Percentiles rank a stretch among this genome's conserved stretches.
These are phyloP conservation scores for Zaprionus ghesquierei DNA, from an alignment of 1,140 invertebrate species.

Conservation along the genomic window DNA sequence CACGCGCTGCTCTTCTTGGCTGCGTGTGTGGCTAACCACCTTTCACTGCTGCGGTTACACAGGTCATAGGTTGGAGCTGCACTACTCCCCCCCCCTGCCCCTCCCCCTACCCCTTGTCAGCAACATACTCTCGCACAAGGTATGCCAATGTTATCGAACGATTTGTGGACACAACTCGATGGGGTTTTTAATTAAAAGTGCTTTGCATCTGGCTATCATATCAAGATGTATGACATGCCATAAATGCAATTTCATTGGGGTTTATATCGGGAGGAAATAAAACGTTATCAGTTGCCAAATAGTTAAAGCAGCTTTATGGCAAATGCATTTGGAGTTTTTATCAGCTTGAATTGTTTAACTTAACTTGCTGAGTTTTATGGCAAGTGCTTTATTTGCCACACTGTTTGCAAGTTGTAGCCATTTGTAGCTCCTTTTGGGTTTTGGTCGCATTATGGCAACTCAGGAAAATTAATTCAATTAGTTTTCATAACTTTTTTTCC, in stretches of 20 bases:
- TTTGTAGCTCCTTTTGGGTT: too few relatives aligned
- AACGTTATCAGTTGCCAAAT: not conserved
- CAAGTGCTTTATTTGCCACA: not conserved
- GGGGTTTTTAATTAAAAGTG: not conserved
- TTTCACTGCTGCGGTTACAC: conserved; percentile 57
- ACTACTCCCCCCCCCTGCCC: not conserved
- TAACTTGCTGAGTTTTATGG: not conserved
- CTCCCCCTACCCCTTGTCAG: not conserved
- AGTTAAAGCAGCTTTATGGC: not conserved
- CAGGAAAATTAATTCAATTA: not conserved
- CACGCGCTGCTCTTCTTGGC: not conserved
- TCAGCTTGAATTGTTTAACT: not conserved
- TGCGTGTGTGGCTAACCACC: conserved; percentile 52
- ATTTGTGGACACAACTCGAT: conserved; percentile 5
- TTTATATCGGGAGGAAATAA: not conserved
- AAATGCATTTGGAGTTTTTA: not conserved
- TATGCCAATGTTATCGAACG: not conserved
- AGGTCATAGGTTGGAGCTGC: not conserved
- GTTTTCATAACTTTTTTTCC: not conserved
- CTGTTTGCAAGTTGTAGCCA: too few relatives aligned
- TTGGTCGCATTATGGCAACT: too few relatives aligned
- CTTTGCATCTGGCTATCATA: not conserved
- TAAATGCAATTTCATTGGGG: not conserved
- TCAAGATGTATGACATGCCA: not conserved
- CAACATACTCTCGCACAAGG: conserved; percentile 16